Percentiles rank a stretch among this genome's conserved stretches.
These are phyloP conservation scores for Corbicula japonica DNA, from an alignment of 2,888 invertebrate genomes.

Conservation along the genomic window DNA sequence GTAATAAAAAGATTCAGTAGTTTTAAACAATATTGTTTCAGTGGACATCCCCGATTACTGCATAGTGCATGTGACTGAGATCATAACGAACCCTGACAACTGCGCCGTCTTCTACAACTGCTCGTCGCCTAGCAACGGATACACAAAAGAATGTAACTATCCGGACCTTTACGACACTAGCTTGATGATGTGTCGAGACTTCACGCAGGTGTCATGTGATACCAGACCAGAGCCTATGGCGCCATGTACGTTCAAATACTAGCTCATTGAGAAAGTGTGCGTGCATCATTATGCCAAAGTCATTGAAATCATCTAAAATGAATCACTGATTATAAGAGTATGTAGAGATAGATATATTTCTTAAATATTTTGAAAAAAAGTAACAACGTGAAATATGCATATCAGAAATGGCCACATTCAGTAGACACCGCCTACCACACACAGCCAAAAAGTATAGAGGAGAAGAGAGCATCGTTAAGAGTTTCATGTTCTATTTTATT, in stretches of 20 bases:
- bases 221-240: conserved; percentile 65
- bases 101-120: conserved; percentile 71
- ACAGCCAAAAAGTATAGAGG: too few relatives aligned
- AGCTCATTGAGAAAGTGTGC: too few relatives aligned
- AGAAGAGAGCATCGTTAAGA: not conserved
- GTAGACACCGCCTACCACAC: too few relatives aligned
- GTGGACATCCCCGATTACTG: conserved; percentile 69
- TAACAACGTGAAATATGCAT: too few relatives aligned
- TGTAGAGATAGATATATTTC: too few relatives aligned
- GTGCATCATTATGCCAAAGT: too few relatives aligned
- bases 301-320: too few relatives aligned
- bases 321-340: too few relatives aligned
- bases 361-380: too few relatives aligned
- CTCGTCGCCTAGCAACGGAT: conserved; percentile 35
- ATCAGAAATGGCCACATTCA: too few relatives aligned
- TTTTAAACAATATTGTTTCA: conserved; percentile 23
- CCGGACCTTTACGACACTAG: conserved; percentile 67
- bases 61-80: conserved; percentile 43
- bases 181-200: conserved; percentile 35
- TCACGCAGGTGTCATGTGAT: conserved; percentile 56
- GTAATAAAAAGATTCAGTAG: not conserved
- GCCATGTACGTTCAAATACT: conserved; percentile 72
- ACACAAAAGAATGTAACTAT: conserved; percentile 62
- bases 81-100: conserved; percentile 59
- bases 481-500: conserved; percentile 5